Conservation (phyloP, 2,888 invertebrate genomes). For the Buathra laborator region DNA sequence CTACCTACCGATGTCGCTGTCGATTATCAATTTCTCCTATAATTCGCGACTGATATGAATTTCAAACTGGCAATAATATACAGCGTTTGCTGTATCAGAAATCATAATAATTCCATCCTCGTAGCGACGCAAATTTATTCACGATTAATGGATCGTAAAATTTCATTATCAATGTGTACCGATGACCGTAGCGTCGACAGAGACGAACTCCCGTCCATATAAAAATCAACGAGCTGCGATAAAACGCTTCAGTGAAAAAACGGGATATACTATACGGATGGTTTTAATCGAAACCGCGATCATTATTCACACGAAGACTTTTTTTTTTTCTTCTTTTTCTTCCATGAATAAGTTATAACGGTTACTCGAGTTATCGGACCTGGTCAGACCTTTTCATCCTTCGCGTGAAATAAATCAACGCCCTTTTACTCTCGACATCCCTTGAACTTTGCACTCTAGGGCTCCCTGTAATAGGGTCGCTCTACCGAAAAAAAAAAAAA, state of each 20-base stretch:
- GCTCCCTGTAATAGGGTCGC: slow-evolving; percentile 15
- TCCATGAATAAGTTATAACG: slow-evolving; percentile 47
- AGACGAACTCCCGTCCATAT: background rate
- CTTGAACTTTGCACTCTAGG: slow-evolving; percentile 21
- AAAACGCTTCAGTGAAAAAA: background rate
- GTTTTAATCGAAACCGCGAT: slow-evolving; percentile 27
- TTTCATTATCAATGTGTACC: slow-evolving; percentile 33
- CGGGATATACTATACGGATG: background rate
- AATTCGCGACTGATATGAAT: background rate
- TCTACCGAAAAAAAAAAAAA: slow-evolving; percentile 16
- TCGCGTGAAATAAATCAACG: slow-evolving; percentile 46
- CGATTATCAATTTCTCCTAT: background rate
- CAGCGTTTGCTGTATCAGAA: background rate
- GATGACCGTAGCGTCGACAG: background rate
- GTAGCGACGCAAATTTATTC: slow-evolving; percentile 14
- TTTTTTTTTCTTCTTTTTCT: background rate
- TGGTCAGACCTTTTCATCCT: slow-evolving; percentile 51
- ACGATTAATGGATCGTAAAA: slow-evolving; percentile 36
- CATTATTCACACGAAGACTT: slow-evolving; percentile 37
- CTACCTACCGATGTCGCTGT: slow-evolving; percentile 17
- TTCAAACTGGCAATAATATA: background rate
- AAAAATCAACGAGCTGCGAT: slow-evolving; percentile 9
- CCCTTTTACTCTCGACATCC: slow-evolving; percentile 20
- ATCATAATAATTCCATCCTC: slow-evolving; percentile 18
- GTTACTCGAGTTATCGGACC: slow-evolving; percentile 42